Evolutionary conservation across 2,797 vertebrate genomes (phyloP).

Genomic region (Gymnocypris eckloni): DNA sequence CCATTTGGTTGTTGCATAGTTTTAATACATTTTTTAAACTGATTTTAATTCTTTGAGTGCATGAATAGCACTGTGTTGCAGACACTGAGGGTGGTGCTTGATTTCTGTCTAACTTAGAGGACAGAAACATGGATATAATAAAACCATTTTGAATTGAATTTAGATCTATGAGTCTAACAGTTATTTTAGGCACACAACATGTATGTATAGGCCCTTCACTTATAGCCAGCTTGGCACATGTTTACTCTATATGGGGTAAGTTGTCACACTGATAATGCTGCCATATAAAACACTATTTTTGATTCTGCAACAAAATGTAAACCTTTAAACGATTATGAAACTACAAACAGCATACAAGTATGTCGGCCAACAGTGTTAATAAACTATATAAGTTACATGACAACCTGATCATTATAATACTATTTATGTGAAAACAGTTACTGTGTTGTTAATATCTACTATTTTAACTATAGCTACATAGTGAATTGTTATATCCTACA

Average conservation of each 20-base stretch:
- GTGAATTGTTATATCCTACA: background rate
- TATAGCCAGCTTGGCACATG: too few species aligned
- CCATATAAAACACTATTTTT: background rate
- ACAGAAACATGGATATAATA: background rate
- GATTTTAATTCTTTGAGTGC: conserved; percentile 4
- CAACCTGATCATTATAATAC: background rate
- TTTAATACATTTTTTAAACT: conserved; percentile 9
- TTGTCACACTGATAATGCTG: background rate
- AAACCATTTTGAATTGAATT: conserved; percentile 14
- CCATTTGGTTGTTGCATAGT: background rate
- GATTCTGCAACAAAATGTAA: background rate
- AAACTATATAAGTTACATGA: background rate
- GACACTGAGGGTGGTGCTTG: background rate
- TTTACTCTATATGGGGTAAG: background rate
- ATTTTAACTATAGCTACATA: background rate
- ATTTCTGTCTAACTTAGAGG: conserved; percentile 5
- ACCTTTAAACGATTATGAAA: background rate
- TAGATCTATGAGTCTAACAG: background rate
- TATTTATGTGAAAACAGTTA: background rate
- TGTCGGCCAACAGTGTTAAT: background rate
- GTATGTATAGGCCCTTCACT: background rate
- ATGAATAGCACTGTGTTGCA: background rate
- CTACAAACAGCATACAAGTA: background rate
- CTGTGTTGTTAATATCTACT: background rate
- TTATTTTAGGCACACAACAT: background rate